Percentiles rank a stretch among this genome's conserved stretches.
These are phyloP conservation scores for Drosophila chauvacae DNA, from an alignment of 1,140 invertebrate species.

Conservation along the genomic window DNA sequence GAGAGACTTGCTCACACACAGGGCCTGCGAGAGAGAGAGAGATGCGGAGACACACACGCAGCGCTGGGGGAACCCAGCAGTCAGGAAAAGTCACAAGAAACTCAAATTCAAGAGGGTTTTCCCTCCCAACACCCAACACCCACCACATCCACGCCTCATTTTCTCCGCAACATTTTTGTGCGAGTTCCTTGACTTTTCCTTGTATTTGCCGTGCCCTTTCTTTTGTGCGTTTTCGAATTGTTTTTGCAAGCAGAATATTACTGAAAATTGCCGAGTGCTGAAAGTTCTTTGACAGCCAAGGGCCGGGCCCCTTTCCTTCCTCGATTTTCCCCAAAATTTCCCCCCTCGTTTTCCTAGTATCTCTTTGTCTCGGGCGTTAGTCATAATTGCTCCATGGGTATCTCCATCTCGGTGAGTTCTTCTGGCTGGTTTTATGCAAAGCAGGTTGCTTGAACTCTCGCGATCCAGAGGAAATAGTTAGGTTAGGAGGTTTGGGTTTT, in stretches of 20 bases:
- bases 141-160: neutral
- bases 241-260: constrained; percentile 72
- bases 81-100: constrained; percentile 73
- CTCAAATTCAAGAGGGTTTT: constrained; percentile 18
- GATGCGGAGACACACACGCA: constrained; percentile 61
- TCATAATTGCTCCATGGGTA: constrained; percentile 70
- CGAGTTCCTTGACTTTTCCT: constrained; percentile 77
- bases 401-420: constrained; percentile 21
- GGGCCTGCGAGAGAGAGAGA: constrained; percentile 13
- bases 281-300: constrained; percentile 71
- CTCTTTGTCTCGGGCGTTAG: constrained; percentile 72
- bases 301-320: constrained; percentile 3
- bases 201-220: constrained; percentile 52
- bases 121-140: neutral
- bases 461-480: constrained; percentile 12
- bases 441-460: constrained; percentile 64
- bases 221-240: constrained; percentile 48
- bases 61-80: constrained; percentile 55
- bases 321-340: neutral
- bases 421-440: constrained; percentile 51
- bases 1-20: constrained; percentile 17
- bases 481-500: constrained; percentile 1
- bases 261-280: constrained; percentile 73
- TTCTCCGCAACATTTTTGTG: constrained; percentile 11
- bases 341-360: neutral